Base-by-base conservation (phyloP, 2,113 vertebrate species). In the Sorex fumeus region DNA sequence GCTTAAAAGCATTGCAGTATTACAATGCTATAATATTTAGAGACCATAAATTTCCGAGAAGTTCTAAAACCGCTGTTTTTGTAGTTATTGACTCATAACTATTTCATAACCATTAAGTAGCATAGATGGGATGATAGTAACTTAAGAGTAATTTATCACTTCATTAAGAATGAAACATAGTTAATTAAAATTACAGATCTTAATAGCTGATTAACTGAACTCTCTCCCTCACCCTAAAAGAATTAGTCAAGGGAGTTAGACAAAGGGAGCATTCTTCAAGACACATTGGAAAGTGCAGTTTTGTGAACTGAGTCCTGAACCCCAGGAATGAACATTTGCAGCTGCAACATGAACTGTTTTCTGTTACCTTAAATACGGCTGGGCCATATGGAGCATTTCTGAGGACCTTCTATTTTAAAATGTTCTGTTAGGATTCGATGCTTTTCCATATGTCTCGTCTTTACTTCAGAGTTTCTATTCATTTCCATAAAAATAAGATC, bases 401-500 rank as follows among this genome's bases (percentile, higher is more conserved):
- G 91, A 96, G 87, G 75, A 85, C 91, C 69, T 95, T 91, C 91
- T 95, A 93, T 96, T 96, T 97, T 93, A 80, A 96, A 95, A 83
- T 7, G 87, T 92, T 88, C 91, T 86, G 77, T 75, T 96, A 91
- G 64, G 70, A 96, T 94, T 91, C 95, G 91, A 87, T 91, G 94
- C 74, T 91, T 96, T 96, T 95, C 94, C 91, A 76, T 96, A 96
- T 95, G 96, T 84, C 93, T 95, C 66, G 32, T 94, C 70, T 84
- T 93, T 90, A 84, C 74, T 96, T 93, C 93, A 94, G 93, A 93
- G 91, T 91, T 90, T 70, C 94, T 95, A 93, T 94, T 96, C 91
- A 90, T 92, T 95, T 96, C 93, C 94, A 94, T 91, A 78, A 93
- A 94, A 96, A 94, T 95, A 96, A 93, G 94, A 92, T 47, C 91